Conservation (phyloP, 2,888 invertebrate genomes). For the Biston betularia region DNA sequence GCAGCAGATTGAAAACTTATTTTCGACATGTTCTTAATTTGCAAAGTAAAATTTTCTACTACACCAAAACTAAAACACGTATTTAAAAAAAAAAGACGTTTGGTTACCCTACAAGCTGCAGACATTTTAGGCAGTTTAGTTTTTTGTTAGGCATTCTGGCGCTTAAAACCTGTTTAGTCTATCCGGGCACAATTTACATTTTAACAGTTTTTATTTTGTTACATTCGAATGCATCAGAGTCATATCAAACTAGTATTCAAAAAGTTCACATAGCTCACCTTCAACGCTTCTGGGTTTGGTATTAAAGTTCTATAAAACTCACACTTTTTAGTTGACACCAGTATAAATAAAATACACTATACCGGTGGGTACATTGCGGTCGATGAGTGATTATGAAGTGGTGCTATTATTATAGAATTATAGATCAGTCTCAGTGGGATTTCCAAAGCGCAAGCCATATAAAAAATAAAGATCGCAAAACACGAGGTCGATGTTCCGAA, state of each 20-base stretch:
- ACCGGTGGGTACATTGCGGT: constrained; percentile 16
- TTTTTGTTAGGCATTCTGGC: constrained; percentile 62
- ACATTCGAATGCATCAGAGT: constrained; percentile 45
- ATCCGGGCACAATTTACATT: constrained; percentile 54
- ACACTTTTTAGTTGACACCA: background rate
- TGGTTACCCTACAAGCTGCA: constrained; percentile 34
- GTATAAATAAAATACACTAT: constrained; percentile 9
- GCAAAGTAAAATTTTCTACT: background rate
- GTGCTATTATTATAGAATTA: constrained; percentile 51
- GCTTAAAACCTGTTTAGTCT: constrained; percentile 71
- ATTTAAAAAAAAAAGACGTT: background rate
- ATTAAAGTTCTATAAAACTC: background rate
- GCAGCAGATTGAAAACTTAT: no score
- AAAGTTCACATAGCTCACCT: constrained; percentile 16
- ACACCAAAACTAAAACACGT: background rate
- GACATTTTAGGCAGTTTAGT: constrained; percentile 54
- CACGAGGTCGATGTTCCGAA: constrained; percentile 64
- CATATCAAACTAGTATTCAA: background rate
- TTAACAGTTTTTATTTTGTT: constrained; percentile 50
- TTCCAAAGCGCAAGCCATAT: constrained; percentile 60
- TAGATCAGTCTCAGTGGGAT: constrained; percentile 62
- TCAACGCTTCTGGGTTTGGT: background rate
- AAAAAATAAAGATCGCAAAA: constrained; percentile 62
- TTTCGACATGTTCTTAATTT: no score
- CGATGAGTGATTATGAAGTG: constrained; percentile 38